phyloP scores from a whole-genome alignment of 2,113 vertebrate genomes.

The Aphyosemion australe region DNA sequence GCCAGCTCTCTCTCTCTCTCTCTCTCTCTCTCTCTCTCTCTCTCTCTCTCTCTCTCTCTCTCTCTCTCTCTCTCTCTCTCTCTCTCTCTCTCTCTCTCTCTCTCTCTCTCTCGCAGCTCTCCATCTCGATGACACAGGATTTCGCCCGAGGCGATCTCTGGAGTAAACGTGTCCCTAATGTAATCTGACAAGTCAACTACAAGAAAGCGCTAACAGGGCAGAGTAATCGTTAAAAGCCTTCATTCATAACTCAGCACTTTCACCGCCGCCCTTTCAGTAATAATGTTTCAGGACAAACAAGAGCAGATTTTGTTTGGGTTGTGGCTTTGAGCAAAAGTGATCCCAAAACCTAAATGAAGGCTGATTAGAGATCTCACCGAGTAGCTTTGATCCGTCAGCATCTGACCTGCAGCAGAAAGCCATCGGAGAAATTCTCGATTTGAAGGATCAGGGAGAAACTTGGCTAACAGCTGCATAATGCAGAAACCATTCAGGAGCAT shows the following conservation, averaged over 20 bases:
- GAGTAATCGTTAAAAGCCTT: conserved; percentile 40
- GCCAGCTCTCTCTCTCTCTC: no score
- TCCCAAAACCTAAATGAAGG: no score
- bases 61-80: not conserved
- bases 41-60: no score
- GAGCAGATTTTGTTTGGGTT: conserved; percentile 4
- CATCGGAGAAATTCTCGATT: no score
- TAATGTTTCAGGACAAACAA: conserved; percentile 28
- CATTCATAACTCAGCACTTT: conserved; percentile 59
- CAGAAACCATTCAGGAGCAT: no score
- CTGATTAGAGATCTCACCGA: no score
- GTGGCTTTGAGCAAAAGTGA: no score
- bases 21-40: no score
- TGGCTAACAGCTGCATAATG: no score
- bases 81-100: conserved; percentile 13
- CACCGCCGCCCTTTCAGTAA: conserved; percentile 13
- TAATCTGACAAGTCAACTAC: conserved; percentile 62
- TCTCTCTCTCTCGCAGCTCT: conserved; percentile 1
- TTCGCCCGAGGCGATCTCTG: conserved; percentile 55
- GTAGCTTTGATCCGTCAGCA: no score
- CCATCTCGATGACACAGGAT: conserved; percentile 53
- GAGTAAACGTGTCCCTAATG: conserved; percentile 54
- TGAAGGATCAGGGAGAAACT: no score
- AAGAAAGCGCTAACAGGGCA: conserved; percentile 62
- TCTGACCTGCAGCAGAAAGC: no score